These are phyloP conservation scores for Heliconius hortense DNA, from an alignment of 2,888 invertebrate species.

Conservation along the genomic window DNA sequence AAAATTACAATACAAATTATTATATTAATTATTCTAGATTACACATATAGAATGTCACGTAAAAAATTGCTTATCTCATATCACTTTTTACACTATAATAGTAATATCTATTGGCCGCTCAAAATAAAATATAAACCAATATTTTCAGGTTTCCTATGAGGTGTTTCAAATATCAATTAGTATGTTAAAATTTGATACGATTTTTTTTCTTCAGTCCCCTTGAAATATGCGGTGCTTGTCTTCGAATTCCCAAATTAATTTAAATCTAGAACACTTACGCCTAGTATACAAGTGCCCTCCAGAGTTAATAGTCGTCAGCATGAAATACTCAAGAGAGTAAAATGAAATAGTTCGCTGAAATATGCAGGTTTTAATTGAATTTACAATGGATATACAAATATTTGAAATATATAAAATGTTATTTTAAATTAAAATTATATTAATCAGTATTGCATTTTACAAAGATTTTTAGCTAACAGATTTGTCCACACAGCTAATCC, in stretches of 20 bases:
- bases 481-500: neutral
- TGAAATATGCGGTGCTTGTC: neutral
- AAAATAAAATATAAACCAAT: too few relatives aligned
- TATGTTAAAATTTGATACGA: neutral
- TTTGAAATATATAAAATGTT: neutral
- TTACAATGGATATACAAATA: neutral
- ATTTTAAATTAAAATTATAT: neutral
- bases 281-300: neutral
- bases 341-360: constrained; percentile 5
- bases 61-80: too few relatives aligned
- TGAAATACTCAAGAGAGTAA: constrained; percentile 1
- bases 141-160: neutral
- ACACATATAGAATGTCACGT: too few relatives aligned
- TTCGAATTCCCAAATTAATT: constrained; percentile 11
- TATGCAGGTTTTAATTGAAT: constrained; percentile 3
- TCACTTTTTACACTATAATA: too few relatives aligned
- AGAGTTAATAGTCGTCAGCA: constrained; percentile 7
- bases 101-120: too few relatives aligned
- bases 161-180: neutral
- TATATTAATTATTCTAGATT: too few relatives aligned
- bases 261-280: constrained; percentile 3
- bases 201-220: neutral
- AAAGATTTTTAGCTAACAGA: neutral
- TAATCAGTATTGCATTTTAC: too few relatives aligned
- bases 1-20: neutral